Conservation (phyloP, 1,140 invertebrate genomes). For the Agrypnia vestita region DNA sequence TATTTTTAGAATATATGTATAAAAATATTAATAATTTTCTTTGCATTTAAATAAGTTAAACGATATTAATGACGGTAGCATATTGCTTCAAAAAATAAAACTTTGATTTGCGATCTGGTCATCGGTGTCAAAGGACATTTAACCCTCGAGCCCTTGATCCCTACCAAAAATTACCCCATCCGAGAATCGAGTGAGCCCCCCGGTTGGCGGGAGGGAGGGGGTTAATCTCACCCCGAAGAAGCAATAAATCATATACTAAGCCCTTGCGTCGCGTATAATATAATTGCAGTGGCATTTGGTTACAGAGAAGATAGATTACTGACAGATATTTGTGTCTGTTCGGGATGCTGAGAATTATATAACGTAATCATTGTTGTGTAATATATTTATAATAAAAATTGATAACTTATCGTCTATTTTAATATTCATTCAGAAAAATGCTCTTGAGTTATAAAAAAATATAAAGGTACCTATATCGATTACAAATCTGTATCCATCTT, state of each 20-base stretch:
- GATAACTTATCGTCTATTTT: no score
- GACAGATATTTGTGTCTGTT: conserved; percentile 43
- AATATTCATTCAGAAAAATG: no score
- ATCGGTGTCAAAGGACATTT: conserved; percentile 27
- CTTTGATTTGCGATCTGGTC: not conserved
- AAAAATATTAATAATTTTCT: not conserved
- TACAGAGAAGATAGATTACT: conserved; percentile 59
- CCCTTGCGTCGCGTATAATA: conserved; percentile 58
- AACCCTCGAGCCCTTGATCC: conserved; percentile 15
- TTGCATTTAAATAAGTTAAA: no score
- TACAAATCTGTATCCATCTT: no score
- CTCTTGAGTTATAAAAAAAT: no score
- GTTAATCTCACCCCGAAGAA: conserved; percentile 1
- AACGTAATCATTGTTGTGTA: no score
- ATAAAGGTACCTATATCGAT: no score
- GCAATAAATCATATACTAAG: conserved; percentile 61
- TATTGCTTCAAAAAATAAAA: not conserved
- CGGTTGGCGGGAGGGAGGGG: not conserved
- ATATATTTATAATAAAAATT: no score
- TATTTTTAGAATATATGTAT: no score
- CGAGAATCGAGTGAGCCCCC: conserved; percentile 21
- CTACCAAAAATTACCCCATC: conserved; percentile 32
- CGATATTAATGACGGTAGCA: no score
- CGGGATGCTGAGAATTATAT: not conserved
- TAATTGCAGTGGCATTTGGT: conserved; percentile 60